Evolutionary conservation across 2,113 vertebrate species (phyloP).

Genomic region (Recurvirostra avosetta): DNA sequence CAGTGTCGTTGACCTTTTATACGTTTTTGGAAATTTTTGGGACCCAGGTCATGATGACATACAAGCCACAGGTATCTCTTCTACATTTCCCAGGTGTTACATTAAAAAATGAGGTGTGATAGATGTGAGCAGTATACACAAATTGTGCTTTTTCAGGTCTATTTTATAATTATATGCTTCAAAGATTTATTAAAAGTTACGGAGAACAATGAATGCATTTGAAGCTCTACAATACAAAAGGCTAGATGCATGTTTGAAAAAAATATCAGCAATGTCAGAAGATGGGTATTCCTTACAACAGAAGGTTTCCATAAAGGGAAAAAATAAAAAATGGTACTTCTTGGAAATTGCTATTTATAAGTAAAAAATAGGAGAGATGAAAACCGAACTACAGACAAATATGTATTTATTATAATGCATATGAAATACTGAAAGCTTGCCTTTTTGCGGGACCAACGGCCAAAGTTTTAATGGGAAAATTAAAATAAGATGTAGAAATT

Average conservation of each 20-base stretch:
- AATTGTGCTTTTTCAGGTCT: constrained; percentile 70
- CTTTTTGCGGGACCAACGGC: background rate
- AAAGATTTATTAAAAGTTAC: constrained; percentile 74
- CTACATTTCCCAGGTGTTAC: constrained; percentile 76
- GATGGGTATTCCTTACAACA: background rate
- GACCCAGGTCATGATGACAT: constrained; percentile 71
- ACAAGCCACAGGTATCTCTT: constrained; percentile 73
- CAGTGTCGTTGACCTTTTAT: constrained; percentile 30
- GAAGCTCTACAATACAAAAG: constrained; percentile 58
- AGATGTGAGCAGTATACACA: constrained; percentile 57
- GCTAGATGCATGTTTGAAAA: background rate
- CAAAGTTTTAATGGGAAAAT: background rate
- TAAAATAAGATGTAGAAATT: background rate
- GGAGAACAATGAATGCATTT: constrained; percentile 64
- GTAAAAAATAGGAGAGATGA: background rate
- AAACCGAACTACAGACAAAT: background rate
- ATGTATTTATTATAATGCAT: background rate
- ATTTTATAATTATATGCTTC: constrained; percentile 81
- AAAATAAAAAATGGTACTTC: background rate
- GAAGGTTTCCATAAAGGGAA: background rate
- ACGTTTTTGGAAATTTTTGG: constrained; percentile 43
- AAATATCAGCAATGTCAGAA: background rate
- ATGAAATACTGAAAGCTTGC: background rate
- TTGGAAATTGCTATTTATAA: background rate
- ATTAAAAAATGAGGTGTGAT: constrained; percentile 77